These are phyloP conservation scores for Sterna hirundo DNA, from an alignment of 2,113 vertebrate species.

Conservation along the genomic window DNA sequence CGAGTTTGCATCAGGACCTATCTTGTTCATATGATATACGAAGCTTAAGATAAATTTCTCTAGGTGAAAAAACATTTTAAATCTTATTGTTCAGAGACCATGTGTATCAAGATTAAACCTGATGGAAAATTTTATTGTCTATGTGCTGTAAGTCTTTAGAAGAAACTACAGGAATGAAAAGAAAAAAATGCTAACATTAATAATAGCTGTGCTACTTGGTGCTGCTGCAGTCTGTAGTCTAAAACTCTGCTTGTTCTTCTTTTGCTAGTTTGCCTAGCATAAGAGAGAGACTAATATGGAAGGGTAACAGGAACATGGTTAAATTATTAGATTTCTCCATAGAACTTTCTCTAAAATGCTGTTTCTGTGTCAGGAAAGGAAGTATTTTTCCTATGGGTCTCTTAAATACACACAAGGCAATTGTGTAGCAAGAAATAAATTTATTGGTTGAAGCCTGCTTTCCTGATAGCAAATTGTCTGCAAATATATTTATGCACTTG, in stretches of 20 bases:
- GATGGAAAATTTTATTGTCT: background rate
- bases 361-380: background rate
- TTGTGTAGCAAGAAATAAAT: background rate
- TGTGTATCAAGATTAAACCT: background rate
- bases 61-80: background rate
- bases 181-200: background rate
- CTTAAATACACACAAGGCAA: background rate
- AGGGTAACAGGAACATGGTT: background rate
- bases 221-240: constrained; percentile 17
- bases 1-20: background rate
- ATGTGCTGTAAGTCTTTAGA: background rate
- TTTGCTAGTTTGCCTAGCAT: constrained; percentile 7
- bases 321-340: background rate
- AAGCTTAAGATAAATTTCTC: background rate
- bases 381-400: background rate
- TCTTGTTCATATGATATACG: background rate
- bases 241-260: background rate
- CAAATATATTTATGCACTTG: background rate
- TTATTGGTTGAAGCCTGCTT: background rate
- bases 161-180: background rate
- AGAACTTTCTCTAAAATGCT: background rate
- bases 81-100: background rate
- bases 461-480: background rate
- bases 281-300: background rate
- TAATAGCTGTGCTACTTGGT: background rate